Base-by-base conservation (phyloP, 2,113 vertebrate genomes). In the Takifugu flavidus region DNA sequence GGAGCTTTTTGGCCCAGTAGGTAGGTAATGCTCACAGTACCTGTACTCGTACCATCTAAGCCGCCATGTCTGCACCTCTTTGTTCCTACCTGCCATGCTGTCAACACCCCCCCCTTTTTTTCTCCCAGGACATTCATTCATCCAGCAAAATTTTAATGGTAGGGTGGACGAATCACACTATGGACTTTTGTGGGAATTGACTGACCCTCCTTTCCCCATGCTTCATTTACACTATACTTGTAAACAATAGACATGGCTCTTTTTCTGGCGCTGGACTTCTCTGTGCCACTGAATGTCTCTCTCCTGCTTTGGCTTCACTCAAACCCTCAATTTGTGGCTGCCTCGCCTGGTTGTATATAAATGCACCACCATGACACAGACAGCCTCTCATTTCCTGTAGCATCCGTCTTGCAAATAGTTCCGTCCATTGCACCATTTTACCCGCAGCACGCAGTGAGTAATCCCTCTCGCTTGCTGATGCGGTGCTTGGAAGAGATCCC, bases 1-100 rank as follows among this genome's bases (percentile, higher is more conserved):
- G 92, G 92, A 94, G 89, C 61, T 75, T 90, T 95, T 96, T 87
- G 90, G 92, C 88, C 91, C 92, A 78, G 87, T 95, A 94, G 94
- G 92, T 95, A 94, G 91, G 93, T 94, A 91, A 87, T 62, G 53
- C 82, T 86, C 79, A 78, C 70, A 8, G 49, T 1, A 65, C 63
- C 65, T 73, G 25, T 47, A 49, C 63, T 34, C 20, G 25, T 13
- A 53, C 34, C 73, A 25, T 66, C 62, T 13, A 57, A 45, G 25
- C 54, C 57, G 46, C 73, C 61, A 6, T 63, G 8, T 10, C 46
- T 42, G 70, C 77, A 78, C 72, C 67, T 61, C 53, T 49, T 42
- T 52, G 7, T 58, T 50, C 49, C 65, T 56, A 72, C 59, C 52
- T 65, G 58, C n/a, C 76, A 85, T 80, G 86, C 65, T 65, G 54